Conservation (phyloP, 2,888 invertebrate species). For the Belgica antarctica region DNA sequence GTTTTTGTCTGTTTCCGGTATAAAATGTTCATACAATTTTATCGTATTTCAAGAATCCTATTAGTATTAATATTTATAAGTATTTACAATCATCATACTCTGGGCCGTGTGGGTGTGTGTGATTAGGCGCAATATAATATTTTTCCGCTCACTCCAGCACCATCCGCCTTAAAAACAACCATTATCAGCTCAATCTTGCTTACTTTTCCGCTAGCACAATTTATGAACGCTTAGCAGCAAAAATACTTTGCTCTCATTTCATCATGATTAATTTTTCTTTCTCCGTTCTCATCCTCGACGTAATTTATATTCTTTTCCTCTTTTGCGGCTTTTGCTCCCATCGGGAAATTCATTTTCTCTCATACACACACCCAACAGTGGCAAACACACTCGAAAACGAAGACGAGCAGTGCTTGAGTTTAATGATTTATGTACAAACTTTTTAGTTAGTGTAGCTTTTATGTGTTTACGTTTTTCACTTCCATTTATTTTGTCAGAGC, state of each 20-base stretch:
- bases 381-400: slow-evolving; percentile 4
- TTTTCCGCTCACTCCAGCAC: no score
- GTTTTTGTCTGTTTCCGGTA: background rate
- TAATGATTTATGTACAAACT: slow-evolving; percentile 28
- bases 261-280: slow-evolving; percentile 14
- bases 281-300: background rate
- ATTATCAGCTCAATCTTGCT: slow-evolving; percentile 39
- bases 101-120: background rate
- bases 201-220: slow-evolving; percentile 15
- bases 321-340: no score
- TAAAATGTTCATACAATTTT: slow-evolving; percentile 13
- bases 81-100: slow-evolving; percentile 22
- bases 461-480: slow-evolving; percentile 10
- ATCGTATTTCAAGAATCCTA: slow-evolving; percentile 20
- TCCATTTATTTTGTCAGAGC: background rate
- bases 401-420: slow-evolving; percentile 25
- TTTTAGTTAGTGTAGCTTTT: slow-evolving; percentile 17
- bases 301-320: no score
- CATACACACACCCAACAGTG: background rate
- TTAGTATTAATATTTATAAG: slow-evolving; percentile 28
- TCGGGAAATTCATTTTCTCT: background rate
- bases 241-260: background rate
- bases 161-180: no score
- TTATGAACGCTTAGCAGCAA: slow-evolving; percentile 5
- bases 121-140: no score